Conservation (phyloP, 2,888 invertebrate species). For the Euplexia lucipara region DNA sequence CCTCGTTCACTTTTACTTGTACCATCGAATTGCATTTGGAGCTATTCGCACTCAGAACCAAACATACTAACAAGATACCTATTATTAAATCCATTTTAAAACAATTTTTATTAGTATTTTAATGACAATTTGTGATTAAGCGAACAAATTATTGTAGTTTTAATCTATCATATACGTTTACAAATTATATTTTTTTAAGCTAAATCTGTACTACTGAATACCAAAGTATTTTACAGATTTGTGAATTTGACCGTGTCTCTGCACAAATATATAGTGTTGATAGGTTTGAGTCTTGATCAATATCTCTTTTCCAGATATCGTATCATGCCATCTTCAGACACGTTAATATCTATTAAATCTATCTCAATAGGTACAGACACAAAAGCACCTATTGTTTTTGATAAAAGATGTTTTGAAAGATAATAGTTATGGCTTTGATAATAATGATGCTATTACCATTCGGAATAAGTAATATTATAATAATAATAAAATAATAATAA, state of each 20-base stretch:
- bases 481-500: too few species aligned
- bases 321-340: not conserved
- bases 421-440: too few species aligned
- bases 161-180: not conserved
- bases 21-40: constrained; percentile 27
- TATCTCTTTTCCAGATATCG: constrained; percentile 4
- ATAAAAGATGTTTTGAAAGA: too few species aligned
- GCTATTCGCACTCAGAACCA: constrained; percentile 10
- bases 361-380: not conserved
- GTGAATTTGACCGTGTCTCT: too few species aligned
- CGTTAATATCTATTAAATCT: too few species aligned
- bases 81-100: constrained; percentile 7
- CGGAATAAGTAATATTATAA: too few species aligned
- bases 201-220: not conserved
- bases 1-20: constrained; percentile 70
- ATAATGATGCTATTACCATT: too few species aligned
- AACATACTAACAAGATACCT: not conserved
- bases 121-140: too few species aligned
- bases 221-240: too few species aligned
- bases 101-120: not conserved
- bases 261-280: too few species aligned
- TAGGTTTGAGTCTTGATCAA: not conserved
- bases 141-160: not conserved
- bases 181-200: not conserved
- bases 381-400: not conserved